These are phyloP conservation scores for Bombus confusus DNA, from an alignment of 1,140 invertebrate genomes.

Conservation along the genomic window DNA sequence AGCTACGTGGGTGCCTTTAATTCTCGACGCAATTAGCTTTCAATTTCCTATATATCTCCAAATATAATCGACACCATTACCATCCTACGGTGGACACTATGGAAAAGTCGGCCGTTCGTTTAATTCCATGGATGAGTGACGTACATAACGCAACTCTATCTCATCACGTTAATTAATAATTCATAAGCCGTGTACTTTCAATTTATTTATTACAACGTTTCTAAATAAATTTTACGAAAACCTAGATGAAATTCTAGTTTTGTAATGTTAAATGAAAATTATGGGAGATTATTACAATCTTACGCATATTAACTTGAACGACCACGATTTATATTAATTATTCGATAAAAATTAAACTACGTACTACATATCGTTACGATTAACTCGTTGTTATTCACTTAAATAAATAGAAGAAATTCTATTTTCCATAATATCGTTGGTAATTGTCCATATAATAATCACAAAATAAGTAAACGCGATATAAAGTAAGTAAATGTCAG, in stretches of 20 bases:
- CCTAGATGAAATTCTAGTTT: background rate
- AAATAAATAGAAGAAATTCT: no score
- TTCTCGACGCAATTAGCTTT: slow-evolving; percentile 68
- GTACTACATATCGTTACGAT: no score
- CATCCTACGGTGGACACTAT: slow-evolving; percentile 1
- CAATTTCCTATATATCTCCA: slow-evolving; percentile 62
- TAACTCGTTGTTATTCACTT: no score
- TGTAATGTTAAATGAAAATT: background rate
- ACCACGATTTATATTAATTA: no score
- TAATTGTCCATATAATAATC: no score
- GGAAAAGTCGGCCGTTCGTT: slow-evolving; percentile 5
- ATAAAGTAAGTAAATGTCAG: no score
- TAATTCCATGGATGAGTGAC: slow-evolving; percentile 15
- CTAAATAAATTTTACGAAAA: no score
- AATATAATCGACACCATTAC: slow-evolving; percentile 52
- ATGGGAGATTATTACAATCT: no score
- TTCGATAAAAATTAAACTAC: no score
- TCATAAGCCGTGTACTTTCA: background rate
- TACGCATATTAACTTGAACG: no score
- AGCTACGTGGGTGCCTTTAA: slow-evolving; percentile 61
- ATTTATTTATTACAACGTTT: background rate
- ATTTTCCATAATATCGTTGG: no score
- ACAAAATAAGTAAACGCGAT: no score
- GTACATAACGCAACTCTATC: slow-evolving; percentile 12
- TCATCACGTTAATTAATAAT: slow-evolving; percentile 14